Evolutionary conservation across 2,797 vertebrate species (phyloP), one percentile per base, ranked within the genome.

Genomic region (Spondyliosoma cantharus): DNA sequence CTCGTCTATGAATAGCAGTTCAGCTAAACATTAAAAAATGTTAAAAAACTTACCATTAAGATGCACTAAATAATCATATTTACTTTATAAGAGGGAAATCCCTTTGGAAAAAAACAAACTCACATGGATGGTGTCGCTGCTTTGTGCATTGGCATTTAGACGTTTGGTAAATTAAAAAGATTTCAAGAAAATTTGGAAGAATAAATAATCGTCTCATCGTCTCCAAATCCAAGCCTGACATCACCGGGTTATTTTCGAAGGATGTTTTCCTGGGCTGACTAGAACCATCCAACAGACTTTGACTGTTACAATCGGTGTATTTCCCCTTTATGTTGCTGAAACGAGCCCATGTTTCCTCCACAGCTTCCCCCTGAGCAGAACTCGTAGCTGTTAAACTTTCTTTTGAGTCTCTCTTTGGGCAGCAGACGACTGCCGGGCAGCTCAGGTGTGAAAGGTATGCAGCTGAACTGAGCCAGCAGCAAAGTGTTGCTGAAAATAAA

Each of bases 401-500:
- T 45, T 11, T 42, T 9, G 50, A 25, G 29, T 58, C 58, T 50
- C 14, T 37, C 48, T 5, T 3, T 4, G 7, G 37, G 58, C 46
- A 3, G 22, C 5, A 1, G 24, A 7, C 8, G 37, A 20, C 22
- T 16, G 27, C 27, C 17, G 24, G 3, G 50, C 19, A 43, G 29
- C 46, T 75, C 45, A 58, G 64, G 52, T 50, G 57, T 29, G 53
- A 42, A 25, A 54, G 42, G 22, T 49, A n/a, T 25, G 29, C 3
- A 3, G n/a, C 43, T 48, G 27, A 13, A 13, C 6, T 7, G 13
- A 42, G 22, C 54, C 4, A 37, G 54, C 24, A 6, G 19, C n/a
- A 42, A 37, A 63, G 59, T 57, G 71, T 42, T 27, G 20, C 56
- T 67, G 61, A 62, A 58, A 67, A 58, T 53, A 43, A 62, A n/a